phyloP scores from a whole-genome alignment of 2,888 invertebrate species.

The Cryptops parisi region DNA sequence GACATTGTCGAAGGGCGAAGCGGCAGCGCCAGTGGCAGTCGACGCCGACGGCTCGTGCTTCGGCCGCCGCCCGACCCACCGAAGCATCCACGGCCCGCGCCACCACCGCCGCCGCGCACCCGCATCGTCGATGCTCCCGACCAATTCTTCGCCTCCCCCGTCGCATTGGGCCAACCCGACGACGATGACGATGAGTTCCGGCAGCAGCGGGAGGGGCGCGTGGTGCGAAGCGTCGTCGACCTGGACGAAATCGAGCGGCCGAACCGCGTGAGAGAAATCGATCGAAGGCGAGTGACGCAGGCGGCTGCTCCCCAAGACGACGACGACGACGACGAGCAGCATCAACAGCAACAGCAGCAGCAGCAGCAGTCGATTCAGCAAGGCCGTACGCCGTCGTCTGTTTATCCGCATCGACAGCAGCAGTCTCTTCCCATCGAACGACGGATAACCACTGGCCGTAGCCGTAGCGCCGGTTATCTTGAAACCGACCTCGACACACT shows the following conservation, averaged over 20 bases:
- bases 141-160: background rate
- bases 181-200: background rate
- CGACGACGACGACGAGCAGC: no score
- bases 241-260: background rate
- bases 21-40: background rate
- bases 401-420: background rate
- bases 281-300: background rate
- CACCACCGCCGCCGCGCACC: background rate
- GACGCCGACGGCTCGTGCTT: background rate
- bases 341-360: no score
- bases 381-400: background rate
- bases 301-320: background rate
- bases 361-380: background rate
- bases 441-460: slow-evolving; percentile 25
- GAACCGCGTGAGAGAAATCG: background rate
- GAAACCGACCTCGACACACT: slow-evolving; percentile 73
- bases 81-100: background rate
- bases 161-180: background rate
- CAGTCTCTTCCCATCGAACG: background rate
- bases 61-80: slow-evolving; percentile 22
- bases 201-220: background rate
- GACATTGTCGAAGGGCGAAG: background rate
- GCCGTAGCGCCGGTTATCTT: slow-evolving; percentile 44
- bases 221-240: background rate
- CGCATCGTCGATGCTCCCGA: background rate